phyloP scores from a whole-genome alignment of 2,888 invertebrate genomes.

The Blastobasis adustella region DNA sequence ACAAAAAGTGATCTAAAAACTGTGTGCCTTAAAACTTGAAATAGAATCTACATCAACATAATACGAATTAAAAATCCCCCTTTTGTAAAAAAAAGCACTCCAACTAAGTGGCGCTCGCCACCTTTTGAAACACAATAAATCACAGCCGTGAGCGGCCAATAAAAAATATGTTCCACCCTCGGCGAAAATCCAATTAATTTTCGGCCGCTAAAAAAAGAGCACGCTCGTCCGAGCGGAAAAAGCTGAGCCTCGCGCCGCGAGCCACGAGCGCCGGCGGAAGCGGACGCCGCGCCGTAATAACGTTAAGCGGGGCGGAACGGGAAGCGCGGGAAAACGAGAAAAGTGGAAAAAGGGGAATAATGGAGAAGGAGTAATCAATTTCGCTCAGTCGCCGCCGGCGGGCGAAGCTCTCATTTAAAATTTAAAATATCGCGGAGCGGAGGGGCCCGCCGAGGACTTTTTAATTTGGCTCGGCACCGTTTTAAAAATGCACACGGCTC shows the following conservation, averaged over 20 bases:
- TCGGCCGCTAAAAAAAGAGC: slow-evolving; percentile 69
- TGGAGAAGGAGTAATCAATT: slow-evolving; percentile 74
- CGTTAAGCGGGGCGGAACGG: slow-evolving; percentile 61
- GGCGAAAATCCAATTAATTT: slow-evolving; percentile 75
- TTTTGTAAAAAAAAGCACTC: slow-evolving; percentile 54
- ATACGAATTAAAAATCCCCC: slow-evolving; percentile 42
- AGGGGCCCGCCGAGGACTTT: slow-evolving; percentile 65
- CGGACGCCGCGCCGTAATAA: slow-evolving; percentile 44
- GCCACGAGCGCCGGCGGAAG: slow-evolving; percentile 26
- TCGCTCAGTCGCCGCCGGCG: slow-evolving; percentile 66
- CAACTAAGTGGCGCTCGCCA: slow-evolving; percentile 71
- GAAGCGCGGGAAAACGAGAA: slow-evolving; percentile 55
- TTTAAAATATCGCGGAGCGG: slow-evolving; percentile 66
- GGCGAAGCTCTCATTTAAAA: slow-evolving; percentile 68
- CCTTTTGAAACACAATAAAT: slow-evolving; percentile 74
- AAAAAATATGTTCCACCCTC: slow-evolving; percentile 74
- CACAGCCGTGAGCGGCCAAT: slow-evolving; percentile 70
- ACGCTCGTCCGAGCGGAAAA: slow-evolving; percentile 62
- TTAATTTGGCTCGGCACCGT: slow-evolving; percentile 65
- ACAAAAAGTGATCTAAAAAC: too few species aligned
- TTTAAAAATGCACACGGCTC: slow-evolving; percentile 69
- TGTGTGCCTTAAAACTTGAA: neutral
- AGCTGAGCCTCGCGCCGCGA: slow-evolving; percentile 36
- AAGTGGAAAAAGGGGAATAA: slow-evolving; percentile 71
- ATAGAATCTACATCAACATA: slow-evolving; percentile 8